These are phyloP conservation scores for Galbula dea DNA, from an alignment of 2,113 vertebrate species.

Conservation along the genomic window DNA sequence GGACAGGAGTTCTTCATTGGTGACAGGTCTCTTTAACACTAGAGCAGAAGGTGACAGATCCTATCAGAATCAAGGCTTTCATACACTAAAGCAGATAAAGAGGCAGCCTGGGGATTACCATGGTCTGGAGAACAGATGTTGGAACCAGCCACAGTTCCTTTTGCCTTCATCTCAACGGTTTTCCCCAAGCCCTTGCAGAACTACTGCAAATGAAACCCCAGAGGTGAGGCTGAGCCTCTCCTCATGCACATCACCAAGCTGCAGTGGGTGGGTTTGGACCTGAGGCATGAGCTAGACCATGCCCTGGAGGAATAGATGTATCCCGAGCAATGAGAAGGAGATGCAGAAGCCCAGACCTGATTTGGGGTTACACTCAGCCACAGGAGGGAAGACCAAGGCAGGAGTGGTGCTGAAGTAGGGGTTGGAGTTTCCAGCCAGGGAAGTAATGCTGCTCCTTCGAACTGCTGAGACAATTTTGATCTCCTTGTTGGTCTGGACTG, in stretches of 20 bases:
- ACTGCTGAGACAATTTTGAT: constrained; percentile 65
- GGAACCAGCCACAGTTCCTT: neutral
- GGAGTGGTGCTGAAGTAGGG: constrained; percentile 60
- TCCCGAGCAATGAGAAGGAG: neutral
- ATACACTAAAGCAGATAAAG: neutral
- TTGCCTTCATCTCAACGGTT: neutral
- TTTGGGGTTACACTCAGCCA: constrained; percentile 79
- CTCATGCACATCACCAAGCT: neutral
- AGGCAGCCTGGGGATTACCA: neutral
- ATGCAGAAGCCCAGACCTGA: constrained; percentile 75
- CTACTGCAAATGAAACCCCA: neutral
- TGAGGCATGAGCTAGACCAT: neutral
- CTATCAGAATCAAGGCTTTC: constrained; percentile 18
- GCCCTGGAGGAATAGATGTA: neutral
- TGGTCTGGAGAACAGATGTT: neutral
- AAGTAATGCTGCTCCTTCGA: constrained; percentile 72
- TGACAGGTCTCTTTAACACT: constrained; percentile 79
- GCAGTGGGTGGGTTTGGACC: neutral
- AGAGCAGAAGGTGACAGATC: constrained; percentile 33
- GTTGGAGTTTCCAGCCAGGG: constrained; percentile 66
- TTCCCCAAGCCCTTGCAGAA: neutral
- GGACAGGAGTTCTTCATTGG: constrained; percentile 80
- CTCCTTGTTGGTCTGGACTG: constrained; percentile 75
- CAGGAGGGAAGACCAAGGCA: constrained; percentile 43
- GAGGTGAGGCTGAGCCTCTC: neutral